phyloP scores from a whole-genome alignment of 2,113 vertebrate genomes.

The Stegastes partitus region DNA sequence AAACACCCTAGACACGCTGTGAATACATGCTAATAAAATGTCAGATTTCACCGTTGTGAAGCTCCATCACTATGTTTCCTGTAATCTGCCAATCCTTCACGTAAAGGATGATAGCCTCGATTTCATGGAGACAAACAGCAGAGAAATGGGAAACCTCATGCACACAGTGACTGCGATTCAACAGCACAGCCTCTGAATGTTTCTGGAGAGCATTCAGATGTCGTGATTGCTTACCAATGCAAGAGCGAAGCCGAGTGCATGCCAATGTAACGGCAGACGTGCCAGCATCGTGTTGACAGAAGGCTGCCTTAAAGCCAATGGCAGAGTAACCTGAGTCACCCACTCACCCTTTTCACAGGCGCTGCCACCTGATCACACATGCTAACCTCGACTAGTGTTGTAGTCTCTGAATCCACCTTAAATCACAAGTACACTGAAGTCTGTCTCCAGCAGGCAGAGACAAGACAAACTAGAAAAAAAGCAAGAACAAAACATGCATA shows the following conservation, averaged over 20 bases:
- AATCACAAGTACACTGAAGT: neutral
- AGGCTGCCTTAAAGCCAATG: constrained; percentile 13
- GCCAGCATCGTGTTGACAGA: constrained; percentile 47
- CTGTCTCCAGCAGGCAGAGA: neutral
- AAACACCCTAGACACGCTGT: neutral
- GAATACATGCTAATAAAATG: neutral
- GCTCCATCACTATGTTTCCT: too few relatives aligned
- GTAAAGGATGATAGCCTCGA: too few relatives aligned
- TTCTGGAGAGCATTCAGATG: constrained; percentile 38
- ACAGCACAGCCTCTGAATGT: constrained; percentile 36
- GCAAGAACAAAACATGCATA: constrained; percentile 1
- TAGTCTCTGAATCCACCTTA: neutral
- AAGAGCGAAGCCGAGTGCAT: constrained; percentile 3
- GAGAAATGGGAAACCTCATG: neutral
- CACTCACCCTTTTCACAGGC: neutral
- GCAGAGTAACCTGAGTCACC: constrained; percentile 20
- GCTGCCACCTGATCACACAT: constrained; percentile 3
- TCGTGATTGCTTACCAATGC: constrained; percentile 35
- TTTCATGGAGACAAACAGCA: neutral
- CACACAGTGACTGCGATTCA: neutral
- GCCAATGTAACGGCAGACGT: constrained; percentile 37
- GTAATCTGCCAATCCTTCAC: too few relatives aligned
- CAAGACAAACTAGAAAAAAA: neutral
- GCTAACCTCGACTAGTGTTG: constrained; percentile 21
- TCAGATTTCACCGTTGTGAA: too few relatives aligned